Percentiles rank a stretch among this genome's conserved stretches.
Conservation (phyloP, 2,113 vertebrate species). For the Poicephalus meyeri region DNA sequence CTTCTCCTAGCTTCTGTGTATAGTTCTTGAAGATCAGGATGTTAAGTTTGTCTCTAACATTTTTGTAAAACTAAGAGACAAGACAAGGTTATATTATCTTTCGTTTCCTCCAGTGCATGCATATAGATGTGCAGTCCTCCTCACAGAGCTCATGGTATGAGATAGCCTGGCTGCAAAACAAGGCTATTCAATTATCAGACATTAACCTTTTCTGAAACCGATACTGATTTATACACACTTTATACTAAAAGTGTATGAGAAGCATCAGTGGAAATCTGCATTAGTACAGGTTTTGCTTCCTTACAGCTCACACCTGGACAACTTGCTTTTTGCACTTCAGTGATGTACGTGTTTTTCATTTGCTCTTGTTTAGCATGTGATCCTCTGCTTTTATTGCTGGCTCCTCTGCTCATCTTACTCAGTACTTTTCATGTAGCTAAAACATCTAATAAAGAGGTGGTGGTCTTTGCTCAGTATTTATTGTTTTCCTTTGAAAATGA, state of each 20-base stretch:
- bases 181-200: background rate
- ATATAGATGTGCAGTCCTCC: accelerated
- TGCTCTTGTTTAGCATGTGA: background rate
- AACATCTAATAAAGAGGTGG: background rate
- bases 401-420: background rate
- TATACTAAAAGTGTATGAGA: background rate
- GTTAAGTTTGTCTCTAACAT: background rate
- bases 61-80: background rate
- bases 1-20: background rate
- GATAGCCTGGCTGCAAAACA: background rate
- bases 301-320: background rate
- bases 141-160: background rate
- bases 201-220: background rate
- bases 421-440: background rate
- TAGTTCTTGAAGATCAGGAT: background rate
- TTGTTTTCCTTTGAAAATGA: background rate
- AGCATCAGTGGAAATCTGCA: background rate
- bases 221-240: background rate
- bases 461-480: background rate
- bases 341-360: accelerated
- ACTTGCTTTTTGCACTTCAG: background rate
- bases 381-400: background rate
- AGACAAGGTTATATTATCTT: background rate
- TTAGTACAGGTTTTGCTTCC: background rate
- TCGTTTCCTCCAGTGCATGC: background rate